phyloP scores from a whole-genome alignment of 2,888 invertebrate genomes.

The Sinhomidia bicolor region DNA sequence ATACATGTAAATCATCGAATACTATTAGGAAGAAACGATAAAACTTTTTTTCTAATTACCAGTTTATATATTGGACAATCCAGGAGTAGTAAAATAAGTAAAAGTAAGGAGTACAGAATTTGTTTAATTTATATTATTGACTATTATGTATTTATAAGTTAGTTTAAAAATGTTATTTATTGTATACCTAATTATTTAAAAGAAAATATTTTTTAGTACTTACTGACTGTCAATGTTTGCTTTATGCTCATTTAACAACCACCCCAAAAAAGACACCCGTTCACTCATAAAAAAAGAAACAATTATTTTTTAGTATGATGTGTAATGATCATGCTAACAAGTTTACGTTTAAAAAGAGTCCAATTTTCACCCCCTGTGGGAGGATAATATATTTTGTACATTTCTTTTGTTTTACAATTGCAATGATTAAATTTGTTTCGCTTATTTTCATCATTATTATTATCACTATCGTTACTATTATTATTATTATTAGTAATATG shows the following conservation, averaged over 20 bases:
- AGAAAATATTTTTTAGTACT: conserved; percentile 37
- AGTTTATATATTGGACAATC: conserved; percentile 38
- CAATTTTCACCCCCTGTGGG: neutral
- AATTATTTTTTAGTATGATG: neutral
- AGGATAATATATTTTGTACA: neutral
- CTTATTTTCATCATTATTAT: neutral
- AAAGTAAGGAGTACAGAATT: no score
- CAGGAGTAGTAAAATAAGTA: no score
- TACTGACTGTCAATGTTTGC: conserved; percentile 3
- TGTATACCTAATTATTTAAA: neutral
- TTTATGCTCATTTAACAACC: conserved; percentile 14
- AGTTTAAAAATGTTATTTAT: neutral
- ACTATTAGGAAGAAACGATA: neutral
- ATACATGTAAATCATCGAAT: conserved; percentile 15
- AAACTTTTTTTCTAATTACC: neutral
- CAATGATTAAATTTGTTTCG: neutral
- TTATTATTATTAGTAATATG: neutral
- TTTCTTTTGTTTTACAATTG: neutral
- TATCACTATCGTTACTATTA: neutral
- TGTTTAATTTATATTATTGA: conserved; percentile 2
- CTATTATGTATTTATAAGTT: no score
- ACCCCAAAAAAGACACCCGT: conserved; percentile 19
- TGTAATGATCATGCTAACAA: neutral
- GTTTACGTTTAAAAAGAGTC: neutral
- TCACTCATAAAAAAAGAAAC: neutral